phyloP scores from a whole-genome alignment of 2,797 vertebrate genomes.

The Enteromius paludinosus region DNA sequence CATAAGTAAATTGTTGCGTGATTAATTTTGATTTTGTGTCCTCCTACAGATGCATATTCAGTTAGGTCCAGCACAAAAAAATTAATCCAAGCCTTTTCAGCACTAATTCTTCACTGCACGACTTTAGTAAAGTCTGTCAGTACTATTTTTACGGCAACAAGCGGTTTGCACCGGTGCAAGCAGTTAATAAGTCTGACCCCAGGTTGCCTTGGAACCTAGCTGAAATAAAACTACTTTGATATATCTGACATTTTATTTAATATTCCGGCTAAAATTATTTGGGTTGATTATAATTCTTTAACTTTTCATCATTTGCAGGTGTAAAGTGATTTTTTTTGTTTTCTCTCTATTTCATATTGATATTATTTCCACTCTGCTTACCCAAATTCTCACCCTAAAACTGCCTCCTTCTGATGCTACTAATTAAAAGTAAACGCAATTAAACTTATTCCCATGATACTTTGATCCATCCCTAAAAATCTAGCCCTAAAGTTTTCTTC shows the following conservation, averaged over 20 bases:
- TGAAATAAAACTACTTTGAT: not conserved
- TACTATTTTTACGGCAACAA: no score
- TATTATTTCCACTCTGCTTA: not conserved
- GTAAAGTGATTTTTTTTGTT: not conserved
- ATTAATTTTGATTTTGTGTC: no score
- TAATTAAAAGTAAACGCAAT: slow-evolving; percentile 57
- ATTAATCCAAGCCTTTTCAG: no score
- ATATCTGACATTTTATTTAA: not conserved
- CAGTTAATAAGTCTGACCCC: no score
- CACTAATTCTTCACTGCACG: no score
- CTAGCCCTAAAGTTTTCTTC: slow-evolving; percentile 48
- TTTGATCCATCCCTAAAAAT: slow-evolving; percentile 58
- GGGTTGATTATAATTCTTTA: not conserved
- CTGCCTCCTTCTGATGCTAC: slow-evolving; percentile 48
- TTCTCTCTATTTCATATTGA: not conserved
- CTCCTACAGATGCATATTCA: no score
- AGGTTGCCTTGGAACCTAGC: not conserved
- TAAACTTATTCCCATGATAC: slow-evolving; percentile 1
- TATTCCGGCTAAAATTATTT: not conserved
- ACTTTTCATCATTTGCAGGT: not conserved
- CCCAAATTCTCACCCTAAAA: slow-evolving; percentile 30
- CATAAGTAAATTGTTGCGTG: no score
- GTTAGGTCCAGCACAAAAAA: no score
- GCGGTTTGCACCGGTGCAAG: no score
- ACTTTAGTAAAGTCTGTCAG: no score